These are phyloP conservation scores for Scytalopus superciliaris DNA, from an alignment of 2,113 vertebrate species.

Conservation along the genomic window DNA sequence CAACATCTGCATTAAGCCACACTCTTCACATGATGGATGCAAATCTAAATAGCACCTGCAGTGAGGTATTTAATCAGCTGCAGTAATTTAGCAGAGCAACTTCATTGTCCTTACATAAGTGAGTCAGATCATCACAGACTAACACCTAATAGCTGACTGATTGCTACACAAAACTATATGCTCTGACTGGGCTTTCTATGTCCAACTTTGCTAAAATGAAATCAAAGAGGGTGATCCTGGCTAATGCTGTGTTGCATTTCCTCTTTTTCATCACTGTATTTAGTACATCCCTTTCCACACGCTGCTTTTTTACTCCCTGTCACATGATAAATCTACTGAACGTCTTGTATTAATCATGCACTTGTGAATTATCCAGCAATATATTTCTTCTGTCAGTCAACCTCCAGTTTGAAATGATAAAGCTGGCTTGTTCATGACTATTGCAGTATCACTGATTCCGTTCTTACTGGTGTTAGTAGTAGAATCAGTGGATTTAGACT, in stretches of 20 bases:
- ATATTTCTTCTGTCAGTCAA: slow-evolving; percentile 25
- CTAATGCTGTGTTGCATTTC: background rate
- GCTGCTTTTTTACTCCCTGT: background rate
- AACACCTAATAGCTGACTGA: slow-evolving; percentile 5
- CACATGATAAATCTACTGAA: background rate
- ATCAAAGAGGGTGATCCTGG: background rate
- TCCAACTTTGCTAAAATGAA: background rate
- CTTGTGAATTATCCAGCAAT: slow-evolving; percentile 58
- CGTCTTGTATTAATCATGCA: background rate
- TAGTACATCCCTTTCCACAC: background rate
- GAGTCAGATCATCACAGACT: slow-evolving; percentile 24
- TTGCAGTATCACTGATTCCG: slow-evolving; percentile 46
- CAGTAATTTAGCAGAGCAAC: slow-evolving; percentile 21
- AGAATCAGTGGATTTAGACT: background rate
- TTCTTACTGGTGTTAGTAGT: slow-evolving; percentile 2
- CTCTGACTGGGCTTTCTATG: background rate
- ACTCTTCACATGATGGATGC: slow-evolving; percentile 7
- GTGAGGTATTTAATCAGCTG: slow-evolving; percentile 55
- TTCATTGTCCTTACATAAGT: slow-evolving; percentile 40
- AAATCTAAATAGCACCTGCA: slow-evolving; percentile 57
- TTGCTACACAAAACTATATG: background rate
- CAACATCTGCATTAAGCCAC: background rate
- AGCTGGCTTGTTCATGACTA: background rate
- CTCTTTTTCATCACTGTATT: background rate
- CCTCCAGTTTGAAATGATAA: slow-evolving; percentile 37